Percentiles rank a stretch among this genome's conserved stretches.
Conservation (phyloP, 2,888 invertebrate species). For the Acleris holmiana region DNA sequence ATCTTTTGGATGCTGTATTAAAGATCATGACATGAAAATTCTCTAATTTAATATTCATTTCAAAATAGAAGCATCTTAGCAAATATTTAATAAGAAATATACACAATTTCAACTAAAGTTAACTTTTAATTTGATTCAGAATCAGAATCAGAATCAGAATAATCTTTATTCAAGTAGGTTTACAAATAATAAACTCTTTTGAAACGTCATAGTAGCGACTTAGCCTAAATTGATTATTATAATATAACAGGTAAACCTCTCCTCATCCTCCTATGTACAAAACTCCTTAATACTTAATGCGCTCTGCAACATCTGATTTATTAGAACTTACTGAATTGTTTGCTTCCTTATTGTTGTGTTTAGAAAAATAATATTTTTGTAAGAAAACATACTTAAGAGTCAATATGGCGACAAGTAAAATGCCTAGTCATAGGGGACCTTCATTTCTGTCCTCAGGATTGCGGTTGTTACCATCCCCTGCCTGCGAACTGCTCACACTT, state of each 20-base stretch:
- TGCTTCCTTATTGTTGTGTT: constrained; percentile 38
- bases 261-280: not conserved
- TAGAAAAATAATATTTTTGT: constrained; percentile 56
- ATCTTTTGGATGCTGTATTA: constrained; percentile 61
- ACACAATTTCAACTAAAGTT: constrained; percentile 11
- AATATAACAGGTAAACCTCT: not conserved
- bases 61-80: constrained; percentile 25
- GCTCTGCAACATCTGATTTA: constrained; percentile 21
- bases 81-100: constrained; percentile 22
- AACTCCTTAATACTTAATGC: constrained; percentile 17
- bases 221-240: no score
- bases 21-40: constrained; percentile 34
- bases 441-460: constrained; percentile 51
- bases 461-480: constrained; percentile 43
- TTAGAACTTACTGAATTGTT: constrained; percentile 32
- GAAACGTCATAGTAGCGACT: no score
- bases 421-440: constrained; percentile 76
- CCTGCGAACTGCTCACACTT: constrained; percentile 51
- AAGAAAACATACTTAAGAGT: constrained; percentile 63
- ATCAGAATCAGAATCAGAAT: no score
- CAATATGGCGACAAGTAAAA: constrained; percentile 54
- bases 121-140: constrained; percentile 14
- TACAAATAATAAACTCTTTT: no score
- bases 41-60: constrained; percentile 32
- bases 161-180: no score